Evolutionary conservation across 2,797 vertebrate genomes (phyloP).

Genomic region (Heliangelus exortis): DNA sequence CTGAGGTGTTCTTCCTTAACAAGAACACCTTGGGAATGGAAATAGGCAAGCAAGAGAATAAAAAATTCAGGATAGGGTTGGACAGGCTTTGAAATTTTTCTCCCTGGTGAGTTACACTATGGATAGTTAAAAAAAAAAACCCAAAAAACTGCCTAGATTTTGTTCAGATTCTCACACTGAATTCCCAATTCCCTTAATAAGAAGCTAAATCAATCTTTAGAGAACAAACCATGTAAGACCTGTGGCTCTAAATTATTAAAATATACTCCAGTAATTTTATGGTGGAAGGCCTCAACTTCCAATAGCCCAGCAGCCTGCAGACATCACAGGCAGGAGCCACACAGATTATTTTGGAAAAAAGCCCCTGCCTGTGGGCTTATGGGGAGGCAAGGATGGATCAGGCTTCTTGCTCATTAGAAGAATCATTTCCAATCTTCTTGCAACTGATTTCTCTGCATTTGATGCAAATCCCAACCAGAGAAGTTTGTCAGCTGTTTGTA

Average conservation of each 20-base stretch:
- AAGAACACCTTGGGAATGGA: conserved; percentile 27
- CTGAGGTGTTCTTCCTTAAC: conserved; percentile 53
- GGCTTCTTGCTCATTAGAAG: neutral
- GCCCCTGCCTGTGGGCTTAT: fast-evolving
- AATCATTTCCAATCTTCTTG: neutral
- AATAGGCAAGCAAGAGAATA: conserved; percentile 11
- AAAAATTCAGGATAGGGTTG: conserved; percentile 26
- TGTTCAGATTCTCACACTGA: conserved; percentile 40
- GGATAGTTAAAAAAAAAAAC: conserved; percentile 3
- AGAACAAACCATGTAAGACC: conserved; percentile 53
- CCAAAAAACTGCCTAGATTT: conserved; percentile 3
- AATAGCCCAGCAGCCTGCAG: neutral
- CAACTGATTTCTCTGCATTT: neutral
- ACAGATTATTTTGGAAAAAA: fast-evolving
- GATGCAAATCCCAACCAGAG: neutral
- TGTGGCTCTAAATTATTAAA: conserved; percentile 62
- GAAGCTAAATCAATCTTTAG: conserved; percentile 66
- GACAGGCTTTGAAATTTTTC: conserved; percentile 52
- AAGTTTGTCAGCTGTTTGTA: neutral
- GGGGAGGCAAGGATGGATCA: neutral
- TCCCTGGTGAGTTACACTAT: conserved; percentile 23
- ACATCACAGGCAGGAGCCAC: neutral
- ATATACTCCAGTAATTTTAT: conserved; percentile 19
- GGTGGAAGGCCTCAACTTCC: neutral
- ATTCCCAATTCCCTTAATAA: conserved; percentile 66